These are phyloP conservation scores for Tribolium madens DNA, from an alignment of 1,140 invertebrate species.

Conservation along the genomic window DNA sequence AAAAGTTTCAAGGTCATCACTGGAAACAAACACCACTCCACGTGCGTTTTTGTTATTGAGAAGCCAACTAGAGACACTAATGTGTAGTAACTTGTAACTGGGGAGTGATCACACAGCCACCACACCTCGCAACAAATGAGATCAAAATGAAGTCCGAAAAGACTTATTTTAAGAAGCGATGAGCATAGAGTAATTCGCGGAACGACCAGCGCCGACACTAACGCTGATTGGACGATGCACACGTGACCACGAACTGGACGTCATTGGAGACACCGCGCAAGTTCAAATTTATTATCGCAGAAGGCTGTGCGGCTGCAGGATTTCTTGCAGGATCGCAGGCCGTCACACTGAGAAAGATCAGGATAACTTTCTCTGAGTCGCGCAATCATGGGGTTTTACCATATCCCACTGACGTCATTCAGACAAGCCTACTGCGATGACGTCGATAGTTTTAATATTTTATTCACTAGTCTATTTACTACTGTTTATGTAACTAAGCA, in stretches of 20 bases:
- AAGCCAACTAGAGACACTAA: neutral
- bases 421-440: neutral
- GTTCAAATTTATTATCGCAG: conserved; percentile 32
- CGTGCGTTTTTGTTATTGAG: neutral
- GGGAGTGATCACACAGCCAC: neutral
- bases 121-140: conserved; percentile 30
- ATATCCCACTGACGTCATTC: conserved; percentile 28
- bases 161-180: conserved; percentile 57
- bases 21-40: conserved; percentile 16
- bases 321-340: neutral
- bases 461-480: neutral
- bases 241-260: conserved; percentile 43
- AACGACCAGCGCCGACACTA: conserved; percentile 30
- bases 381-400: conserved; percentile 39
- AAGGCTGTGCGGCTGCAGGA: neutral
- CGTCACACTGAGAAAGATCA: neutral
- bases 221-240: conserved; percentile 47
- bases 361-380: conserved; percentile 25
- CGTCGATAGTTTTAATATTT: conserved; percentile 3
- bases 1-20: conserved; percentile 44
- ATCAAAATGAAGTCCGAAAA: conserved; percentile 41
- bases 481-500: neutral
- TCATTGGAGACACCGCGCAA: conserved; percentile 34
- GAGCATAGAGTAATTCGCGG: conserved; percentile 51
- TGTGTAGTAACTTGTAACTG: neutral